Evolutionary conservation across 2,797 vertebrate species (phyloP).

Genomic region (Novumbra hubbsi): DNA sequence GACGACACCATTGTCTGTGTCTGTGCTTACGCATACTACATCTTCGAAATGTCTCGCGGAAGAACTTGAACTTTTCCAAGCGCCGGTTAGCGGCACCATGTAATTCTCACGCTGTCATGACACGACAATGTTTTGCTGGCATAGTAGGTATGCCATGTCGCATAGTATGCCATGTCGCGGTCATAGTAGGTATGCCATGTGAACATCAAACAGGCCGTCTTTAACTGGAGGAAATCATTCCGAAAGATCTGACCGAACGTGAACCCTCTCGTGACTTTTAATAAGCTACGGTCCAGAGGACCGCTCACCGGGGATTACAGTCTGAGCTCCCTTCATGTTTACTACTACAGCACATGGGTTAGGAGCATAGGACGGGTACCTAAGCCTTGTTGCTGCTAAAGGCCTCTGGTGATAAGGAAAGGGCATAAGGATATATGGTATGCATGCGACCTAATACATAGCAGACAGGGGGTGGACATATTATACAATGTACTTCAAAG

Average conservation of each 20-base stretch:
- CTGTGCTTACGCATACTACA: too few species aligned
- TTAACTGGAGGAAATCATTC: not conserved
- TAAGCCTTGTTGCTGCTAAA: not conserved
- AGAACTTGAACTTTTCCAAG: too few species aligned
- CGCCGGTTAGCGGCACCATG: too few species aligned
- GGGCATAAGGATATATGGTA: too few species aligned
- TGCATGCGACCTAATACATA: not conserved
- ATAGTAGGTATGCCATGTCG: too few species aligned
- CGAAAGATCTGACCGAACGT: not conserved
- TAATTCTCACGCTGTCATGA: too few species aligned
- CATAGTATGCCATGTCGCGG: too few species aligned
- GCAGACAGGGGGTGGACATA: not conserved
- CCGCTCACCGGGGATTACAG: slow-evolving; percentile 1
- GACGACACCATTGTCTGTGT: too few species aligned
- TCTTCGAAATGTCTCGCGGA: too few species aligned
- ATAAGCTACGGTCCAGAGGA: not conserved
- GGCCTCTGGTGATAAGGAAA: not conserved
- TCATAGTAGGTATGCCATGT: too few species aligned
- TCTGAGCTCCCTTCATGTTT: slow-evolving; percentile 6
- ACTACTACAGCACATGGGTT: slow-evolving; percentile 6
- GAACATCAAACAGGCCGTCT: not conserved
- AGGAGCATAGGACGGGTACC: not conserved
- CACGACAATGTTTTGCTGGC: too few species aligned
- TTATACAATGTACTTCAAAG: not conserved
- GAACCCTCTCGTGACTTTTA: not conserved